Conservation (phyloP, 2,113 vertebrate genomes). For the Corapipo altera region DNA sequence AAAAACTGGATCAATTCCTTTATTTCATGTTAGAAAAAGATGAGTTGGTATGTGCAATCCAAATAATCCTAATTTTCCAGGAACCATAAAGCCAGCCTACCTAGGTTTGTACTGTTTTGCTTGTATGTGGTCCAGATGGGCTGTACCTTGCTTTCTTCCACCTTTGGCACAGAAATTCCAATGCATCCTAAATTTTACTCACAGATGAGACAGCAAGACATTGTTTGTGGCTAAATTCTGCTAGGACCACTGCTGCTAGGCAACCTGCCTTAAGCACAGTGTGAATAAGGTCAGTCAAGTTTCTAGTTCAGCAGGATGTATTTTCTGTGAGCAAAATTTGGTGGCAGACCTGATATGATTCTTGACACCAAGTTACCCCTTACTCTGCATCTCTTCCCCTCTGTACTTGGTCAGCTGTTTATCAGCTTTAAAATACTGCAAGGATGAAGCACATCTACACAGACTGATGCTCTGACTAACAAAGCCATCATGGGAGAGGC, state of each 20-base stretch:
- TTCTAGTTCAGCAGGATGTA: neutral
- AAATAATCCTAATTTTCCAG: neutral
- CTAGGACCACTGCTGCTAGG: conserved; percentile 2
- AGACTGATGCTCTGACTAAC: neutral
- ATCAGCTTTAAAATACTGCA: neutral
- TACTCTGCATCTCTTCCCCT: neutral
- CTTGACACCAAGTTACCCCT: neutral
- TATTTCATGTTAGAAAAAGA: neutral
- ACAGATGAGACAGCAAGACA: neutral
- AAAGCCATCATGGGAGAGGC: neutral
- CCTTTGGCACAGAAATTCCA: neutral
- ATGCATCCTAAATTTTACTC: neutral
- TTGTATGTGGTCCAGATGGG: neutral
- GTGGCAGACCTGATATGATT: neutral
- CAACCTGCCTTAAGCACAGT: neutral
- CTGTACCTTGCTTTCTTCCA: neutral
- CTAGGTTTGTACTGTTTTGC: neutral
- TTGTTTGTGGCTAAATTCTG: neutral
- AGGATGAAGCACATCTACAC: neutral
- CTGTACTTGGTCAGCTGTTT: neutral
- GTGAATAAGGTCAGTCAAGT: conserved; percentile 1
- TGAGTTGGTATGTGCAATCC: neutral
- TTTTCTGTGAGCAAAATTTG: neutral
- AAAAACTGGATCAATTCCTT: neutral
- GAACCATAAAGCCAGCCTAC: neutral